phyloP scores from a whole-genome alignment of 2,113 vertebrate species.

The Elaphurus davidianus region DNA sequence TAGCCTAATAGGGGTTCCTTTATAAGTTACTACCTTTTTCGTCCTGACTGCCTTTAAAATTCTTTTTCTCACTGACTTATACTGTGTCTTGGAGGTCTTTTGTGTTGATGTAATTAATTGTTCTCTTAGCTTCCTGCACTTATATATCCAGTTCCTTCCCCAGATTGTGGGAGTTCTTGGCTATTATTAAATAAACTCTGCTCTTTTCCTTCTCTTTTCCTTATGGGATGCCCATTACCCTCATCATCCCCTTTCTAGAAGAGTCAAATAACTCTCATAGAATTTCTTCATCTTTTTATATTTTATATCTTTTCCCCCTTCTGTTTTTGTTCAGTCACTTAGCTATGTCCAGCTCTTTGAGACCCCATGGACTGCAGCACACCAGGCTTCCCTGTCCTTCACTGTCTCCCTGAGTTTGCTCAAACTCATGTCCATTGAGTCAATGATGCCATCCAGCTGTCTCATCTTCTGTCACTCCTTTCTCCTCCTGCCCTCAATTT shows the following conservation, averaged over 20 bases:
- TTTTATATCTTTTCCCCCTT: not conserved
- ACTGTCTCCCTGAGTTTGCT: not conserved
- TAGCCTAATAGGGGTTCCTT: not conserved
- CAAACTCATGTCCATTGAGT: not conserved
- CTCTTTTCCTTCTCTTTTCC: not conserved
- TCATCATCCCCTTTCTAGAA: not conserved
- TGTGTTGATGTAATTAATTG: not conserved
- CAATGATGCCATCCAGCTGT: rapidly evolving
- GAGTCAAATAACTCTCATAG: not conserved
- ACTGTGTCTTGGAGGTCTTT: not conserved
- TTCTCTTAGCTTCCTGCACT: not conserved
- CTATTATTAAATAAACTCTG: not conserved
- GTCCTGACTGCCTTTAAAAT: not conserved
- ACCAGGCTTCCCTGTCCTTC: not conserved
- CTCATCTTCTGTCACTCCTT: not conserved
- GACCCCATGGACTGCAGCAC: not conserved
- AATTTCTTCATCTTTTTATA: not conserved
- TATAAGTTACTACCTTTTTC: not conserved
- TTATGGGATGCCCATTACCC: not conserved
- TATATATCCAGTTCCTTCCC: not conserved
- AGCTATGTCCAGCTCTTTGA: not conserved
- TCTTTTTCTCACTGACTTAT: not conserved
- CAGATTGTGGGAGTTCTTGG: not conserved
- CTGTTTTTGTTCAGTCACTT: not conserved
- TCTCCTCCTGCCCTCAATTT: not conserved